A percentile compares a stretch with the other conserved stretches of the same genome.
phyloP scores from a whole-genome alignment of 2,888 invertebrate genomes.

The Mimas tiliae region DNA sequence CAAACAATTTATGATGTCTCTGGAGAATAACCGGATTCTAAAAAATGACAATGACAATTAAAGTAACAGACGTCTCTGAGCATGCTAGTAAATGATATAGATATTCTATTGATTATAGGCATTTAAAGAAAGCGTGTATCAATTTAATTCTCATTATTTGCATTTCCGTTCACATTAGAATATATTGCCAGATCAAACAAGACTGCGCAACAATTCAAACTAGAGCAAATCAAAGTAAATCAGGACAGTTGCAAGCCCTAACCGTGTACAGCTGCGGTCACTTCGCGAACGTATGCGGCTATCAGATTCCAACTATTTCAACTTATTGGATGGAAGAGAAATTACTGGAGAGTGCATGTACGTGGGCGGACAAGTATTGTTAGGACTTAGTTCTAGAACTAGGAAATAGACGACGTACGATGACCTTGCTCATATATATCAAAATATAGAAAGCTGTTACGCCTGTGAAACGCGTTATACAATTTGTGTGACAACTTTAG shows the following conservation, averaged over 20 bases:
- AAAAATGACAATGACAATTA: too few relatives aligned
- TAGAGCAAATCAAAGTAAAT: background rate
- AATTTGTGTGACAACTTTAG: conserved; percentile 1
- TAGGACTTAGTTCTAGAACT: conserved; percentile 9
- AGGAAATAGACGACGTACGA: conserved; percentile 11
- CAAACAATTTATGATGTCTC: too few relatives aligned
- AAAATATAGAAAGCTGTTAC: conserved; percentile 14
- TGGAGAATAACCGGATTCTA: too few relatives aligned
- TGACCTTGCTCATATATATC: conserved; percentile 15
- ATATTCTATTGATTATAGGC: too few relatives aligned
- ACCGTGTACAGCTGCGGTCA: conserved; percentile 13
- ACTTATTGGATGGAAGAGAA: conserved; percentile 5
- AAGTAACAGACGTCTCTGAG: too few relatives aligned
- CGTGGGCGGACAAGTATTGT: conserved; percentile 10
- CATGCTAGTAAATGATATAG: too few relatives aligned
- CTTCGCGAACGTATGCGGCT: background rate
- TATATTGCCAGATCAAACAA: background rate
- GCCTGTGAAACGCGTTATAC: background rate
- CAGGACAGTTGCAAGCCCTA: background rate
- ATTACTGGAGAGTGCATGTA: conserved; percentile 8
- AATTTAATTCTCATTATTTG: background rate
- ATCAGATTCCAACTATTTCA: conserved; percentile 17
- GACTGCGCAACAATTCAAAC: background rate
- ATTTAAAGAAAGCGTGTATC: too few relatives aligned
- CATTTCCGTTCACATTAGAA: background rate